These are phyloP conservation scores for Pollenia amentaria DNA, from an alignment of 2,888 invertebrate species.

Conservation along the genomic window DNA sequence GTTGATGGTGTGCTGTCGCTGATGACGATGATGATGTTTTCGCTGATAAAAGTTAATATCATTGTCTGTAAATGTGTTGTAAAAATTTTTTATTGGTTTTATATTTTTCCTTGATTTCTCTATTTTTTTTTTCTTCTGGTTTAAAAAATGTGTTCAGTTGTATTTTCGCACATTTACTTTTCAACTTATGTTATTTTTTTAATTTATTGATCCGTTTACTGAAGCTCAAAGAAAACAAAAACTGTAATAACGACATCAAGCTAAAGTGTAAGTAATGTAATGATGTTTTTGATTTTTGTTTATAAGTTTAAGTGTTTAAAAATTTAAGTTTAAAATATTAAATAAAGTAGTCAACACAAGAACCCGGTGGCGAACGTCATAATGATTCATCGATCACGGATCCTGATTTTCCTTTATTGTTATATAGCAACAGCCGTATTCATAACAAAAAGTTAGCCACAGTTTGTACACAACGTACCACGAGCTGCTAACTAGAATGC, in stretches of 20 bases:
- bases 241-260: background rate
- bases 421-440: too few relatives aligned
- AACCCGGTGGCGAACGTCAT: too few relatives aligned
- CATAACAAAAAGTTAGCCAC: too few relatives aligned
- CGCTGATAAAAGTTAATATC: slow-evolving; percentile 47
- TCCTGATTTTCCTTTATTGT: too few relatives aligned
- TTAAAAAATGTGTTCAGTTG: slow-evolving; percentile 9
- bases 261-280: background rate
- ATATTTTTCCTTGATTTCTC: background rate
- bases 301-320: background rate
- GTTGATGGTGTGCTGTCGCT: background rate
- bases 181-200: slow-evolving; percentile 30
- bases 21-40: slow-evolving; percentile 12
- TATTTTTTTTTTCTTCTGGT: background rate
- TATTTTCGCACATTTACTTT: slow-evolving; percentile 53
- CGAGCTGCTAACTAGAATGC: too few relatives aligned
- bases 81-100: slow-evolving; percentile 42
- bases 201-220: slow-evolving; percentile 60
- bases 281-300: background rate
- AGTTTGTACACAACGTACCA: too few relatives aligned
- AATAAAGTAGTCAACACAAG: too few relatives aligned
- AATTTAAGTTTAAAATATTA: background rate
- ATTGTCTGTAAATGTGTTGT: slow-evolving; percentile 57
- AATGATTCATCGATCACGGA: too few relatives aligned
- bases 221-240: background rate